Percentiles rank a stretch among this genome's conserved stretches.
phyloP scores from a whole-genome alignment of 2,113 vertebrate genomes.

The Crotalus viridis region DNA sequence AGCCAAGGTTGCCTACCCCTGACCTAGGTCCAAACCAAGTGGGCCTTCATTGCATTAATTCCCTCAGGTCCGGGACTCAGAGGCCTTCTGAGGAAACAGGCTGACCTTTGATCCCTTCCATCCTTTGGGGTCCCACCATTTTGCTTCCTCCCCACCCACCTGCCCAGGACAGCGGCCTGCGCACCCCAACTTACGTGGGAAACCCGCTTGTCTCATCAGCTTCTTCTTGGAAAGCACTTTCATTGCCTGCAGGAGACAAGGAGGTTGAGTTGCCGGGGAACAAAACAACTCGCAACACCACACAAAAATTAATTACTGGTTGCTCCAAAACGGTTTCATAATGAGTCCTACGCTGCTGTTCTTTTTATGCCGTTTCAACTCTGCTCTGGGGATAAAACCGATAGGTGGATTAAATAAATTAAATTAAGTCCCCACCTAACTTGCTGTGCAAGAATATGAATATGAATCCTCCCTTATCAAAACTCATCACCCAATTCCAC shows the following conservation, averaged over 20 bases:
- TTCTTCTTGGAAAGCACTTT: conserved; percentile 97
- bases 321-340: neutral
- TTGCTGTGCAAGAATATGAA: neutral
- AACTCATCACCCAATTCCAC: neutral
- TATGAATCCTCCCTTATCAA: neutral
- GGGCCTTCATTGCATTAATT: too few relatives aligned
- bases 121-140: neutral
- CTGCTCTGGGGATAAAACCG: neutral
- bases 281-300: neutral
- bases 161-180: neutral
- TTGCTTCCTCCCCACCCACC: neutral
- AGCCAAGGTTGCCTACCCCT: too few relatives aligned
- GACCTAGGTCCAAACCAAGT: too few relatives aligned
- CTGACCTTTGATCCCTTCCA: neutral
- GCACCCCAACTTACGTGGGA: conserved; percentile 86
- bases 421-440: neutral
- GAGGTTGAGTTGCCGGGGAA: neutral
- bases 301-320: neutral
- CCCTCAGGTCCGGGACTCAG: too few relatives aligned
- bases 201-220: conserved; percentile 95
- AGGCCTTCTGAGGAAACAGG: neutral
- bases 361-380: neutral
- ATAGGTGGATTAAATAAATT: neutral
- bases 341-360: neutral
- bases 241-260: conserved; percentile 83